A percentile compares a stretch with the other conserved stretches of the same genome.
phyloP scores from a whole-genome alignment of 2,113 vertebrate genomes.

The Strix aluco region DNA sequence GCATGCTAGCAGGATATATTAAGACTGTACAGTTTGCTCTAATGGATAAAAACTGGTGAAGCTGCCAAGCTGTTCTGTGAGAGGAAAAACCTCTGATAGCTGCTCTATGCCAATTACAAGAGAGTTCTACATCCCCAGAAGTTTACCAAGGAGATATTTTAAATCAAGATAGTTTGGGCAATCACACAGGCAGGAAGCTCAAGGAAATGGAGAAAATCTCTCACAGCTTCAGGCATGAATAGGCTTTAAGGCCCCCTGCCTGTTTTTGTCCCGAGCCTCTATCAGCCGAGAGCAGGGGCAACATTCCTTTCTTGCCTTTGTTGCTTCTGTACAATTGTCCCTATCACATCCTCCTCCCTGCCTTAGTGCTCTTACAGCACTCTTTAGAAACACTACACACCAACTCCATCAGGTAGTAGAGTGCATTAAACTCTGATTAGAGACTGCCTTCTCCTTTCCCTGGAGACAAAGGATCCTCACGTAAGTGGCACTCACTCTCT shows the following conservation, averaged over 20 bases:
- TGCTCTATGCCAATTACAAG: neutral
- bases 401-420: neutral
- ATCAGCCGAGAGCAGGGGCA: neutral
- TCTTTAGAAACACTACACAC: neutral
- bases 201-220: neutral
- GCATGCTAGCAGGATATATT: neutral
- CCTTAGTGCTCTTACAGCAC: neutral
- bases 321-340: neutral
- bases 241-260: neutral
- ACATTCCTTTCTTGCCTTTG: neutral
- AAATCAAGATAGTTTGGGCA: neutral
- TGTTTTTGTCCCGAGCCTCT: neutral
- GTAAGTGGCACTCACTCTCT: neutral
- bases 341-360: neutral
- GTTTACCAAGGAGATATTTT: neutral
- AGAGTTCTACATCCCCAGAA: neutral
- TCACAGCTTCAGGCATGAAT: neutral
- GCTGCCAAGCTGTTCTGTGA: neutral
- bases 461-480: neutral
- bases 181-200: neutral
- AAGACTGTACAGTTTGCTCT: neutral
- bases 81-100: neutral
- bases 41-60: neutral
- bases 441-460: neutral
- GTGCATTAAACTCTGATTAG: neutral